Conservation (phyloP, 2,113 vertebrate genomes). For the Platanista minor region DNA sequence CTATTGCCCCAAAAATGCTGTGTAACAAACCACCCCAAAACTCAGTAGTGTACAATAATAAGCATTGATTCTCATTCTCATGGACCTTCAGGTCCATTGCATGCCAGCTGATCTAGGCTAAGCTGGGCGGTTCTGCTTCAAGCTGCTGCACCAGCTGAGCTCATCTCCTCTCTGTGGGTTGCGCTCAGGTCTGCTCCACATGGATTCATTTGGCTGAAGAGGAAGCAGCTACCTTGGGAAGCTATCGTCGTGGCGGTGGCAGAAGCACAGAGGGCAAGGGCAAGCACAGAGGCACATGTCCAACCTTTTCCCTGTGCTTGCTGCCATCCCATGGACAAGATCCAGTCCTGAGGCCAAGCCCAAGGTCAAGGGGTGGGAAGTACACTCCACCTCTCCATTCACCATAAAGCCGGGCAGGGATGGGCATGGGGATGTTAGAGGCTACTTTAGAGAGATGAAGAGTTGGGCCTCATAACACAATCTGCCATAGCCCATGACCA, state of each 20-base stretch:
- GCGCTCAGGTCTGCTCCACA: background rate
- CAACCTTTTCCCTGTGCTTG: background rate
- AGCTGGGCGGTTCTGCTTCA: background rate
- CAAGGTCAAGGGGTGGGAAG: background rate
- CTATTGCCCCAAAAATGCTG: background rate
- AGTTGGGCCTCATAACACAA: background rate
- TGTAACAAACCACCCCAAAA: background rate
- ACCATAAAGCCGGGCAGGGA: background rate
- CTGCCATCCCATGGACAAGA: background rate
- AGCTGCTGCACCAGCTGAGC: rapidly evolving
- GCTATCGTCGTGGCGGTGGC: background rate
- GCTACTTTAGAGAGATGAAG: background rate
- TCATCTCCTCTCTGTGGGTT: background rate
- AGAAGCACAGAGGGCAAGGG: background rate
- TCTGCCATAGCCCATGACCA: background rate
- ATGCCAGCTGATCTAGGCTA: background rate
- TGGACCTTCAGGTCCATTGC: background rate
- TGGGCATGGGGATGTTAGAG: background rate
- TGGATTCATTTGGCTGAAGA: background rate
- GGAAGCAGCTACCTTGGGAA: background rate
- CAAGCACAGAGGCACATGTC: no score
- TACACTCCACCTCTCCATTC: background rate
- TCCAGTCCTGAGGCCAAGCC: background rate
- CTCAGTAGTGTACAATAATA: background rate
- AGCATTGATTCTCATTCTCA: background rate